Conservation (phyloP, 2,113 vertebrate species). For the Boleophthalmus pectinirostris region DNA sequence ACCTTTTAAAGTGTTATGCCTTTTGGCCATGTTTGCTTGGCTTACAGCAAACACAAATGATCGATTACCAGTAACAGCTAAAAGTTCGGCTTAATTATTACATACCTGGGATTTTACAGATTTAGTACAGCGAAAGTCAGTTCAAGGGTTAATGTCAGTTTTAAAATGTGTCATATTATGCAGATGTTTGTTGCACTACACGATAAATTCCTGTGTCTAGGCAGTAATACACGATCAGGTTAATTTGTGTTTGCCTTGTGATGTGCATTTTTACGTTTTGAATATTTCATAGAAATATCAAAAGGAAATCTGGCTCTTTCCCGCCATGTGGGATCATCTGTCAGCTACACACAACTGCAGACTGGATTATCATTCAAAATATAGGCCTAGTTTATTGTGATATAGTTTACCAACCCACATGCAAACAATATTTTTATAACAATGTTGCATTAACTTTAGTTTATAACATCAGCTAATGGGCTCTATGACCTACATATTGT, state of each 20-base stretch:
- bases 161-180: too few species aligned
- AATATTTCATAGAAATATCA: too few species aligned
- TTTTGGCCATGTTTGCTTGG: conserved; percentile 9
- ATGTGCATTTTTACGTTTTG: too few species aligned
- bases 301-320: too few species aligned
- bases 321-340: too few species aligned
- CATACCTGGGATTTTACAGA: conserved; percentile 15
- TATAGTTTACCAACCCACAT: not conserved
- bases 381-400: too few species aligned
- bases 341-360: not conserved
- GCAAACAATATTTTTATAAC: not conserved
- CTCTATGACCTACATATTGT: too few species aligned
- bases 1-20: not conserved
- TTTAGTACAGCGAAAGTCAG: not conserved
- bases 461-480: not conserved
- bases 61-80: not conserved
- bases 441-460: not conserved
- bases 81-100: conserved; percentile 47
- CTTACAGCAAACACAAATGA: conserved; percentile 3
- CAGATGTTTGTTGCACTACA: too few species aligned
- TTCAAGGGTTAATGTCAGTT: conserved; percentile 19
- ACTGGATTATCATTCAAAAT: not conserved
- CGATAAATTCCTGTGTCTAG: too few species aligned
- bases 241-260: too few species aligned
- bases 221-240: too few species aligned